Conservation (phyloP, 2,797 vertebrate genomes). For the Argya squamiceps region DNA sequence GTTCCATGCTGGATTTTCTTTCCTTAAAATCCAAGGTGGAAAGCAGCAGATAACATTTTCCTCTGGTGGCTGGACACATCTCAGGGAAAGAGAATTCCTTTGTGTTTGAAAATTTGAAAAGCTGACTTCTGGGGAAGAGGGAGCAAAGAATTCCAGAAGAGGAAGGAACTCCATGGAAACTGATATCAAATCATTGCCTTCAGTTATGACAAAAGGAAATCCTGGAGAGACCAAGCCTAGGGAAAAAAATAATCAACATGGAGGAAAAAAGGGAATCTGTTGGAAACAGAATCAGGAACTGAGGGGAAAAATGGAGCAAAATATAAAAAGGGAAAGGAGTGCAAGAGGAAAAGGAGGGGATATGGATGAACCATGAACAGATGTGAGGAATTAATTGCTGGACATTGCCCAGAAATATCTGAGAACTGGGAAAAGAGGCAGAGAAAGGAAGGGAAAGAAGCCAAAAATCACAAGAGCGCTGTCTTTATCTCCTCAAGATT, state of each 20-base stretch:
- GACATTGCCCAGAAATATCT: constrained; percentile 9
- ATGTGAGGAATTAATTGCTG: constrained; percentile 30
- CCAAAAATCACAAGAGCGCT: neutral
- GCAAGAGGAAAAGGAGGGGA: neutral
- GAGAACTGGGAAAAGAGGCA: neutral
- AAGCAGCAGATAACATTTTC: neutral
- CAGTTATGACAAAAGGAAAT: neutral
- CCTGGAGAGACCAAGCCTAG: neutral
- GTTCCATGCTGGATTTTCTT: neutral
- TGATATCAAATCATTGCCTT: neutral
- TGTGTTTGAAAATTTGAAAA: neutral
- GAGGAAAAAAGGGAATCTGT: neutral
- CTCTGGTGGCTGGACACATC: neutral
- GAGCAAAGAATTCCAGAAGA: neutral
- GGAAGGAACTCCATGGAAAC: neutral
- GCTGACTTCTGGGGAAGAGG: neutral
- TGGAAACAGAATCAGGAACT: neutral
- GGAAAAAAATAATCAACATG: neutral
- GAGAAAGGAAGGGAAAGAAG: neutral
- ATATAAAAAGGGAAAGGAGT: neutral
- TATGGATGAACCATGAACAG: neutral
- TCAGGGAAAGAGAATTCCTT: neutral
- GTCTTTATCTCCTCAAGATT: neutral
- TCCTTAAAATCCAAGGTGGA: neutral
- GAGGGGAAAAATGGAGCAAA: neutral